Conservation (phyloP, 2,113 vertebrate genomes). For the Lichenostomus cassidix region DNA sequence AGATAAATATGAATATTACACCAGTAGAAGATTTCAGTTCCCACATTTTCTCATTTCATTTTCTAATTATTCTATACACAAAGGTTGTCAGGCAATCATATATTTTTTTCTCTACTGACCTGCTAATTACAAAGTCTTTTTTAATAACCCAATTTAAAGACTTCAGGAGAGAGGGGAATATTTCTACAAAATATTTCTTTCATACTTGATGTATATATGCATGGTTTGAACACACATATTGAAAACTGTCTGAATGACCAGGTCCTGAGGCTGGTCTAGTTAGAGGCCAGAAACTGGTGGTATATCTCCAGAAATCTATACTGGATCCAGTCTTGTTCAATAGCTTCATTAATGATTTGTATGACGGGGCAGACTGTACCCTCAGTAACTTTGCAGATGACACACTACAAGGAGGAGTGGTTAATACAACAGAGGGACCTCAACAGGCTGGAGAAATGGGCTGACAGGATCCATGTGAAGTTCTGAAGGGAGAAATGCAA, state of each 20-base stretch:
- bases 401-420: background rate
- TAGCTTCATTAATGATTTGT: background rate
- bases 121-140: background rate
- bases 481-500: background rate
- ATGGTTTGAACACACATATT: background rate
- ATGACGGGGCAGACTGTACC: background rate
- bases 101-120: background rate
- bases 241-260: background rate
- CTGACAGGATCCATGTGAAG: background rate
- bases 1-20: background rate
- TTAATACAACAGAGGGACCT: background rate
- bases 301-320: background rate
- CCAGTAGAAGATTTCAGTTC: background rate
- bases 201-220: background rate
- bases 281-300: rapidly evolving
- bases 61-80: background rate
- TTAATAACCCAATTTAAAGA: background rate
- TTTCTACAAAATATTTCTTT: background rate
- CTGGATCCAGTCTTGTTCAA: background rate
- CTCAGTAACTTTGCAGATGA: background rate
- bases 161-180: background rate
- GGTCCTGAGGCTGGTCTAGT: background rate
- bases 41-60: background rate
- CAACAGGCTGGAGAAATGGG: background rate
- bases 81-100: background rate